Percentiles rank a stretch among this genome's conserved stretches.
Conservation (phyloP, 1,140 invertebrate genomes). For the Babylonia areolata region DNA sequence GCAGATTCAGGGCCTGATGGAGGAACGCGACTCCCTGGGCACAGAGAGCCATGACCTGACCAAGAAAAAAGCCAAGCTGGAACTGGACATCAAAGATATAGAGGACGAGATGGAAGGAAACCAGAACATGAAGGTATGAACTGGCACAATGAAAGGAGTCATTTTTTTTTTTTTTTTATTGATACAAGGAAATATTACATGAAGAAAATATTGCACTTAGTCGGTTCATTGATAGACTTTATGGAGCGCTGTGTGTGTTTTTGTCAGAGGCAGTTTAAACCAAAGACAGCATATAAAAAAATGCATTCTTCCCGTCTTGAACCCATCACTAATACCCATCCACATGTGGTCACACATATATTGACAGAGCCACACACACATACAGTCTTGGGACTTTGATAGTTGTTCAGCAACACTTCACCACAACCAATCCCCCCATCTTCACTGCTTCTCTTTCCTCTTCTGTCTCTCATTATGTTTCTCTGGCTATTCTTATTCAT, state of each 20-base stretch:
- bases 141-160: background rate
- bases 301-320: too few relatives aligned
- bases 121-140: constrained; percentile 86
- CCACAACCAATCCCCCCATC: too few relatives aligned
- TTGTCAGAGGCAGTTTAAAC: background rate
- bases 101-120: constrained; percentile 97
- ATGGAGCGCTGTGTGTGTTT: background rate
- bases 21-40: constrained; percentile 93
- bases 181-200: background rate
- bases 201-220: background rate
- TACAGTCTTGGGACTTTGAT: too few relatives aligned
- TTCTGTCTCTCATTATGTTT: too few relatives aligned
- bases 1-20: constrained; percentile 88
- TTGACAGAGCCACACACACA: too few relatives aligned
- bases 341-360: too few relatives aligned
- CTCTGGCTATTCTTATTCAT: background rate
- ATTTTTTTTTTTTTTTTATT: background rate
- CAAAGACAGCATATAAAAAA: background rate
- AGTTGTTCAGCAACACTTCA: too few relatives aligned
- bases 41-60: constrained; percentile 94
- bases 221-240: background rate
- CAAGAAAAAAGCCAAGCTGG: constrained; percentile 96
- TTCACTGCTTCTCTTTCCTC: too few relatives aligned
- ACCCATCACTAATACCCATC: too few relatives aligned
- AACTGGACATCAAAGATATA: constrained; percentile 95